Evolutionary conservation across 2,888 invertebrate genomes (phyloP).

Genomic region (Polydrusus pterygomalis): DNA sequence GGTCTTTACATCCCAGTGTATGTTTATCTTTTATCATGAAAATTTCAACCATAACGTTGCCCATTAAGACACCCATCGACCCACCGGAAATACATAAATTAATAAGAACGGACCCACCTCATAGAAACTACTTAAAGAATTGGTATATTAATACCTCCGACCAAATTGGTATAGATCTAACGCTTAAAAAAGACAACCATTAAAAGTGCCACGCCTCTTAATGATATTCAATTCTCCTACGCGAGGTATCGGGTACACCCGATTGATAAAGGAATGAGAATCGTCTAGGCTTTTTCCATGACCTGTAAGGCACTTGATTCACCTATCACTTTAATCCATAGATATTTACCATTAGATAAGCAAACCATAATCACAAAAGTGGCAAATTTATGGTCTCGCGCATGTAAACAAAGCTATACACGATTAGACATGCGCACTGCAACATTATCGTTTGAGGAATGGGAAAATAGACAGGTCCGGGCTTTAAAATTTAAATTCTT

Average conservation of each 20-base stretch:
- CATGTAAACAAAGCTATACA: no score
- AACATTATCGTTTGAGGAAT: no score
- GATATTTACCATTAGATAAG: no score
- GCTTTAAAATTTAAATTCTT: no score
- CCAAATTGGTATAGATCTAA: slow-evolving; percentile 41
- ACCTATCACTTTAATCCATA: no score
- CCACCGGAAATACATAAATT: slow-evolving; percentile 28
- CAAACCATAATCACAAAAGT: no score
- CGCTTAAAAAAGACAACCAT: slow-evolving; percentile 28
- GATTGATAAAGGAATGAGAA: not conserved
- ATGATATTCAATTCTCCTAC: slow-evolving; percentile 33
- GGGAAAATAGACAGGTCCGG: no score
- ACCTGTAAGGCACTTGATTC: no score
- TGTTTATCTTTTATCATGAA: slow-evolving; percentile 35
- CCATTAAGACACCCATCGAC: slow-evolving; percentile 24
- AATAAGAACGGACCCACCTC: slow-evolving; percentile 34
- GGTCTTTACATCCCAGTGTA: not conserved
- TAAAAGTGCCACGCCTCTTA: slow-evolving; percentile 31
- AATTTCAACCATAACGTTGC: slow-evolving; percentile 31
- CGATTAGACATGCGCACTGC: no score
- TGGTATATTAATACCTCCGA: slow-evolving; percentile 25
- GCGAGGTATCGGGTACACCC: not conserved
- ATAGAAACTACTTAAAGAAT: slow-evolving; percentile 23
- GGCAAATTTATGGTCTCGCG: no score
- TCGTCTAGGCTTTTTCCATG: no score